A percentile compares a stretch with the other conserved stretches of the same genome.
Conservation (phyloP, 2,888 invertebrate species). For the Hemithea aestivaria region DNA sequence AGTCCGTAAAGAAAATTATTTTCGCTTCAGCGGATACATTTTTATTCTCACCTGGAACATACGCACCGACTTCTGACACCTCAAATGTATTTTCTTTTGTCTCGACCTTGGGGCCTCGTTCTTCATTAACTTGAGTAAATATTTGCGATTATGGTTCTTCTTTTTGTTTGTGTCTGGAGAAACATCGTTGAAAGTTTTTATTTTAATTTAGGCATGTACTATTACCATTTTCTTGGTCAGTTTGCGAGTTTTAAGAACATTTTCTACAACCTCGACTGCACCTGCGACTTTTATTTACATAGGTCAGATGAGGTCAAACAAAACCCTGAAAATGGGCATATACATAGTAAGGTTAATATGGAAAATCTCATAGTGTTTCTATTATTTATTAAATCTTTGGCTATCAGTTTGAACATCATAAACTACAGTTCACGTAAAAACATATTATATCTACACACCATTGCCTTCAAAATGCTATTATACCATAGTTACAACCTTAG, state of each 20-base stretch:
- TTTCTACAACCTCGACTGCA: no score
- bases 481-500: slow-evolving; percentile 75
- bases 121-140: slow-evolving; percentile 1
- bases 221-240: no score
- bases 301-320: no score
- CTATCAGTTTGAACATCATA: slow-evolving; percentile 72
- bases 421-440: slow-evolving; percentile 75
- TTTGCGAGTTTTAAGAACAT: no score
- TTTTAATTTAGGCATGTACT: no score
- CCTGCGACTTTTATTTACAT: no score
- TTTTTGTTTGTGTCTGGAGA: no score
- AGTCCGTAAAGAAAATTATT: slow-evolving; percentile 49
- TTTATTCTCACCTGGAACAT: slow-evolving; percentile 38
- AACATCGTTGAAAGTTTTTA: no score
- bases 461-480: slow-evolving; percentile 64
- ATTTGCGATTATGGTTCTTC: background rate
- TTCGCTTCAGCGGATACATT: slow-evolving; percentile 45
- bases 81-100: slow-evolving; percentile 14
- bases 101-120: slow-evolving; percentile 6
- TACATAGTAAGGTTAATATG: slow-evolving; percentile 19
- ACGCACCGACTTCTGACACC: slow-evolving; percentile 18
- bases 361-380: slow-evolving; percentile 46
- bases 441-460: slow-evolving; percentile 70
- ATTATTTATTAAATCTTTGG: slow-evolving; percentile 68
- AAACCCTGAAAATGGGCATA: no score